Conservation (phyloP, 2,797 vertebrate species). For the Sus cebifrons region DNA sequence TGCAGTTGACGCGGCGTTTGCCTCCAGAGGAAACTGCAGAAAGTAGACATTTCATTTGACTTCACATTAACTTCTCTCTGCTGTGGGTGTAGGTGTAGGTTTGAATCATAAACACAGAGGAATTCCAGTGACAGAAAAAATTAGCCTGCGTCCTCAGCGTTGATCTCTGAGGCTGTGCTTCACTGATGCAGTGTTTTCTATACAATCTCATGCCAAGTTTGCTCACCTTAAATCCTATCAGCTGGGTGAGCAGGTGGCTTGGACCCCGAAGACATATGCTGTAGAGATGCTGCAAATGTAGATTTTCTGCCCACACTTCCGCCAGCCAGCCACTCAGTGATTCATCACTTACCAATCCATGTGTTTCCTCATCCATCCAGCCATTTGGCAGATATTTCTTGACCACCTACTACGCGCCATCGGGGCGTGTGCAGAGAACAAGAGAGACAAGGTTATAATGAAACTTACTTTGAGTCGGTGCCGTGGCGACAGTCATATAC, state of each 20-base stretch:
- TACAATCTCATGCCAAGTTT: neutral
- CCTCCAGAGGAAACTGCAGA: neutral
- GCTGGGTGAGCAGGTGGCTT: neutral
- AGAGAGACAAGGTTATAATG: neutral
- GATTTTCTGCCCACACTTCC: neutral
- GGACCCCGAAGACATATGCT: neutral
- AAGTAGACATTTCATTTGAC: neutral
- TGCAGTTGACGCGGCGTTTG: neutral
- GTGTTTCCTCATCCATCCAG: neutral
- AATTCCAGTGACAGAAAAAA: neutral
- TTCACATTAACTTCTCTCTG: neutral
- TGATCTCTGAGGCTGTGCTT: neutral
- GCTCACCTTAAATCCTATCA: neutral
- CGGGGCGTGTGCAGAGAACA: neutral
- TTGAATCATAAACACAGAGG: neutral
- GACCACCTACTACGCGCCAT: neutral
- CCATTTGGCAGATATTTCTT: neutral
- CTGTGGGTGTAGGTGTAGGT: neutral
- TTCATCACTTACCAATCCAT: neutral
- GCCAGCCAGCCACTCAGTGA: neutral
- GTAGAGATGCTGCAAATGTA: neutral
- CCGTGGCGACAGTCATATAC: neutral
- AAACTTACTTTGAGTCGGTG: neutral
- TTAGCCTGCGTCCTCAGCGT: neutral
- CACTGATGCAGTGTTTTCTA: neutral